Evolutionary conservation across 2,888 invertebrate species (phyloP).

Genomic region (Lissonota sp.): DNA sequence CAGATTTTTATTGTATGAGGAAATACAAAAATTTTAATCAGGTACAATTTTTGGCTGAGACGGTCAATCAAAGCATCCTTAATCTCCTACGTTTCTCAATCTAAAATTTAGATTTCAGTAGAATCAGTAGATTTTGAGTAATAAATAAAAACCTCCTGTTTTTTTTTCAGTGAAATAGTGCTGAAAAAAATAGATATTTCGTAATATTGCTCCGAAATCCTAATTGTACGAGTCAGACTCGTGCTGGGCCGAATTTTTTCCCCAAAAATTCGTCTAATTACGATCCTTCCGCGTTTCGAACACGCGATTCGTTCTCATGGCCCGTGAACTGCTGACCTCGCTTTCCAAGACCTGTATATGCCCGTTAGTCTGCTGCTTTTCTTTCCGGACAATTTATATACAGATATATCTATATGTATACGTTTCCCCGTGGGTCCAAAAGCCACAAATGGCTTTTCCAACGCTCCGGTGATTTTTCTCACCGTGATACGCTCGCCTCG

Average conservation of each 20-base stretch:
- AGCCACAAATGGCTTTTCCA: conserved; percentile 62
- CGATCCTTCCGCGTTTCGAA: conserved; percentile 37
- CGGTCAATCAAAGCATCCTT: too few relatives aligned
- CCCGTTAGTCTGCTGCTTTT: conserved; percentile 24
- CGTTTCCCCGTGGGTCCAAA: conserved; percentile 36
- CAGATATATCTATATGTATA: conserved; percentile 7
- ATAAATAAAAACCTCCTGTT: too few relatives aligned
- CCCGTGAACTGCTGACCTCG: conserved; percentile 60
- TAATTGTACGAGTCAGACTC: conserved; percentile 31
- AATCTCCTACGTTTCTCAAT: too few relatives aligned
- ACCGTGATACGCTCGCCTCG: conserved; percentile 34
- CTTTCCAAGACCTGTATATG: conserved; percentile 31
- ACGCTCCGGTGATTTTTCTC: conserved; percentile 62
- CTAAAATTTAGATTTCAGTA: too few relatives aligned
- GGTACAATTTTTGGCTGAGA: too few relatives aligned
- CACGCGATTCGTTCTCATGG: conserved; percentile 45
- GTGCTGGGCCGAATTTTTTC: too few relatives aligned
- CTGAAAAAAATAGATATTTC: not conserved
- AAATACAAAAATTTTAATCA: too few relatives aligned
- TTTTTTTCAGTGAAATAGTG: too few relatives aligned
- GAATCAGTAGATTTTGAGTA: too few relatives aligned
- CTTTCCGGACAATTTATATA: conserved; percentile 18
- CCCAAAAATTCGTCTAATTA: too few relatives aligned
- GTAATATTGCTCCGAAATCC: conserved; percentile 17
- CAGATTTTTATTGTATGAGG: too few relatives aligned